Evolutionary conservation across 2,888 invertebrate species (phyloP).

Genomic region (Furcula furcula): DNA sequence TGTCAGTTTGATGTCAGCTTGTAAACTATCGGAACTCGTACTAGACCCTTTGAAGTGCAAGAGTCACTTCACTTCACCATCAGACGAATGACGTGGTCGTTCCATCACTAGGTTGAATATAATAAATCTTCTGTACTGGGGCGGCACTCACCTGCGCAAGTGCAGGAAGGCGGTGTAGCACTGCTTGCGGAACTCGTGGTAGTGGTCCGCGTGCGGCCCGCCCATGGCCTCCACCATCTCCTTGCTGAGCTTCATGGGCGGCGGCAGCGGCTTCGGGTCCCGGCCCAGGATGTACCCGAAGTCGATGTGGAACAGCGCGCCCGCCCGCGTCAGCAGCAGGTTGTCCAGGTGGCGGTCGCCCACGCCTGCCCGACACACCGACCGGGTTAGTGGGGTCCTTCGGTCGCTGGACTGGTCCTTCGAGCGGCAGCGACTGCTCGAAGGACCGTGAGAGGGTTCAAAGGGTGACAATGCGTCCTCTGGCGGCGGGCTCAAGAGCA

Average conservation of each 20-base stretch:
- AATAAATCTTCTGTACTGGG: too few species aligned
- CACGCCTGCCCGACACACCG: constrained; percentile 84
- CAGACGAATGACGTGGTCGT: too few species aligned
- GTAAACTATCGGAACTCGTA: too few species aligned
- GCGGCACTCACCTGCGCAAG: constrained; percentile 89
- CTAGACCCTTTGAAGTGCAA: too few species aligned
- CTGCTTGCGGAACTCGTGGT: constrained; percentile 95
- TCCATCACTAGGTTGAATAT: too few species aligned
- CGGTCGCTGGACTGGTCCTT: too few species aligned
- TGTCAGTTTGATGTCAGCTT: too few species aligned
- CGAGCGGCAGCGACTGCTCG: too few species aligned
- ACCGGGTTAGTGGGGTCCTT: not conserved
- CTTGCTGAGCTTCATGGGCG: constrained; percentile 99
- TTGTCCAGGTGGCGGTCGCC: constrained; percentile 99
- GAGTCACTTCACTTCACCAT: too few species aligned
- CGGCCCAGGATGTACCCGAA: constrained; percentile 98
- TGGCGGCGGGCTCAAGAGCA: too few species aligned
- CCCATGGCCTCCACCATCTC: constrained; percentile 99
- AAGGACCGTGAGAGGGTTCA: too few species aligned
- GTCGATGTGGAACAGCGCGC: constrained; percentile 97
- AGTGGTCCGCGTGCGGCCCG: constrained; percentile 93
- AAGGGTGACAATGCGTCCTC: too few species aligned
- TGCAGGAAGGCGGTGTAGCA: constrained; percentile 98
- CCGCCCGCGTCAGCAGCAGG: constrained; percentile 93
- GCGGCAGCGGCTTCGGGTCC: constrained; percentile 99